A percentile compares a stretch with the other conserved stretches of the same genome.
Conservation (phyloP, 2,888 invertebrate genomes). For the Branchinecta sandiegonensis region DNA sequence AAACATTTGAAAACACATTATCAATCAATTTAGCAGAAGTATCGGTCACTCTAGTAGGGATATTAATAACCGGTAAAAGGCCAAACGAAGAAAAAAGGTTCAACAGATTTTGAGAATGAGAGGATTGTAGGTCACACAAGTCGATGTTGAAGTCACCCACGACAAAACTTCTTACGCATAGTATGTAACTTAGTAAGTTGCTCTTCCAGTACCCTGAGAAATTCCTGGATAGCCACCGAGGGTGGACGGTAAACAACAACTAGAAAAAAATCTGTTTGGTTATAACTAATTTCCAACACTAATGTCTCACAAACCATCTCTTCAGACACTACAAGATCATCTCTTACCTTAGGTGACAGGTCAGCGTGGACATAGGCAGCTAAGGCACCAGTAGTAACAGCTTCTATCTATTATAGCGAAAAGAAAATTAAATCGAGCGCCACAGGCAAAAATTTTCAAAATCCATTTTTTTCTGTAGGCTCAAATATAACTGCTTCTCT, state of each 20-base stretch:
- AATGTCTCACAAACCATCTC: constrained; percentile 1
- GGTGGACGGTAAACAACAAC: neutral
- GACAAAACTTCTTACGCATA: neutral
- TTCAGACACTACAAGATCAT: neutral
- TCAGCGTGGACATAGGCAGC: neutral
- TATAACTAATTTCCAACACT: neutral
- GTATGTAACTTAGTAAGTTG: neutral
- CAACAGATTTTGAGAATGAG: no score
- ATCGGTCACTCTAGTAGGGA: no score
- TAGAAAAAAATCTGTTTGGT: neutral
- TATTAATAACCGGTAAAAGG: no score
- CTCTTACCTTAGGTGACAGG: neutral
- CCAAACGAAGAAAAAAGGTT: no score
- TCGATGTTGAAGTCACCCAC: neutral
- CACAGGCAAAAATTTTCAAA: no score
- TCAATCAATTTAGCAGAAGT: no score
- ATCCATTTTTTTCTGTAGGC: no score
- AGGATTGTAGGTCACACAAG: neutral
- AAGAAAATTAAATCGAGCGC: no score
- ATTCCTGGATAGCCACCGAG: neutral
- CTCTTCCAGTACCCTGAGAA: neutral
- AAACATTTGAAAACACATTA: no score
- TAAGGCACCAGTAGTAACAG: neutral
- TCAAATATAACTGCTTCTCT: no score
- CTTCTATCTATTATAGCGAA: no score